phyloP scores from a whole-genome alignment of 1,140 invertebrate species.

The Drosophila persimilis region DNA sequence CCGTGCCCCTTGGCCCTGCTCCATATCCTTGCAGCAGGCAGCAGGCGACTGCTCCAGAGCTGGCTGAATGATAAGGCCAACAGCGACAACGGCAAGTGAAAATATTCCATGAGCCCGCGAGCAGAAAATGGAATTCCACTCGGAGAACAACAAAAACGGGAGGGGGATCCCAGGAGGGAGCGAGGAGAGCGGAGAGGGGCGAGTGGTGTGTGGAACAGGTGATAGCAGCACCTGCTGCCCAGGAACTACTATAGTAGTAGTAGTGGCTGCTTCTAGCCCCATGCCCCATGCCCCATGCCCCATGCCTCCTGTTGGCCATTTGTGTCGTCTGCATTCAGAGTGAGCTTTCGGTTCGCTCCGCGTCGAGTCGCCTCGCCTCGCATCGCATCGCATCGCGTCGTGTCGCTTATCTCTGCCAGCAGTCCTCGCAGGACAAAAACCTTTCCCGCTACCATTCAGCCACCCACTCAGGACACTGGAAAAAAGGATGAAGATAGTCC shows the following conservation, averaged over 20 bases:
- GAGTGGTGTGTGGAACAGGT: not conserved
- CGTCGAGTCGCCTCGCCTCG: conserved; percentile 8
- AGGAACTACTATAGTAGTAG: conserved; percentile 34
- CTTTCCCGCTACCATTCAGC: conserved; percentile 26
- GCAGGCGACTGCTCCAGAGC: conserved; percentile 5
- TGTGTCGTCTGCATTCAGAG: conserved; percentile 47
- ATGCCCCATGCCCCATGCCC: not conserved
- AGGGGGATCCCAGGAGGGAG: not conserved
- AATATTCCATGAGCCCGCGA: conserved; percentile 68
- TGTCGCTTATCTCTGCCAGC: conserved; percentile 56
- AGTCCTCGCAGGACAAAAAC: conserved; percentile 51
- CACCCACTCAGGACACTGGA: conserved; percentile 38
- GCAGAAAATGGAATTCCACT: conserved; percentile 64
- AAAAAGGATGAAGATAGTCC: not conserved
- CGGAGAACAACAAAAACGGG: conserved; percentile 13
- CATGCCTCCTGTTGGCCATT: not conserved
- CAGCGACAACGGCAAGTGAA: conserved; percentile 71
- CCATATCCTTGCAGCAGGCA: conserved; percentile 7
- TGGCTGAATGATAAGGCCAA: conserved; percentile 46
- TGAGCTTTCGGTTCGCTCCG: conserved; percentile 35
- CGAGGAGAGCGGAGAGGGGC: not conserved
- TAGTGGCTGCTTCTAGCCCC: conserved; percentile 19
- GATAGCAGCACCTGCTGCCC: conserved; percentile 36
- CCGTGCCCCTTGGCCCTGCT: not conserved
- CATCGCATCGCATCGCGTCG: too few species aligned